Evolutionary conservation across 1,140 invertebrate genomes (phyloP), one percentile per base, ranked within the genome.

Genomic region (Ips nitidus): DNA sequence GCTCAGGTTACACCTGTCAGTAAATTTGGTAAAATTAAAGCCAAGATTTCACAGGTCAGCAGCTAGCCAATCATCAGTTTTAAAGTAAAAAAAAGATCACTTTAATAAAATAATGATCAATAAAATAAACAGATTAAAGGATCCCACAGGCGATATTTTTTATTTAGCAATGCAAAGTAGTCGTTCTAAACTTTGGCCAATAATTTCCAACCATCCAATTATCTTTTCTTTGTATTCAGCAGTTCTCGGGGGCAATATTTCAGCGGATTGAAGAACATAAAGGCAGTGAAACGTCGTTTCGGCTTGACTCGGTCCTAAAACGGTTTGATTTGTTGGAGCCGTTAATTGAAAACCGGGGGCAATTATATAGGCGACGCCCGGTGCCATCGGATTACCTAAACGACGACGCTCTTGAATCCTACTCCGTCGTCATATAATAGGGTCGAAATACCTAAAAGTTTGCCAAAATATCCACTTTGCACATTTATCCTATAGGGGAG

Each of bases 291-390:
- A 73, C 71, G 70, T 72, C 74, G 75, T 72, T 52, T 62, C 52
- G 47, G 69, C 69, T 74, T 73, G 70, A 71, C 73, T 74, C 71
- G 73, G 66, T 71, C 74, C 73, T 77, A 80, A 80, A 79, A 78
- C 80, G 77, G 80, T 81, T 81, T 81, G 80, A 81, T 81, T 81
- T 81, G 80, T 81, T 79, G 78, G 78, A 73, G 78, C 75, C 79
- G 80, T 81, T 81, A 81, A 81, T 81, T 81, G 80, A 81, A 81
- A 81, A 78, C 80, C 80, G 73, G 75, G 72, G 77, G 79, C 79
- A 81, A 81, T 81, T 81, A 81, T 80, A 79, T 74, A 75, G 74
- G 70, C 74, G 72, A 74, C 75, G 59, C 52, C 60, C 67, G 43
- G 60, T 64, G 57, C 38, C 61, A 39, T 65, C 60, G 68, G 68